Conservation (phyloP, 2,797 vertebrate genomes). For the Aselliscus stoliczkanus region DNA sequence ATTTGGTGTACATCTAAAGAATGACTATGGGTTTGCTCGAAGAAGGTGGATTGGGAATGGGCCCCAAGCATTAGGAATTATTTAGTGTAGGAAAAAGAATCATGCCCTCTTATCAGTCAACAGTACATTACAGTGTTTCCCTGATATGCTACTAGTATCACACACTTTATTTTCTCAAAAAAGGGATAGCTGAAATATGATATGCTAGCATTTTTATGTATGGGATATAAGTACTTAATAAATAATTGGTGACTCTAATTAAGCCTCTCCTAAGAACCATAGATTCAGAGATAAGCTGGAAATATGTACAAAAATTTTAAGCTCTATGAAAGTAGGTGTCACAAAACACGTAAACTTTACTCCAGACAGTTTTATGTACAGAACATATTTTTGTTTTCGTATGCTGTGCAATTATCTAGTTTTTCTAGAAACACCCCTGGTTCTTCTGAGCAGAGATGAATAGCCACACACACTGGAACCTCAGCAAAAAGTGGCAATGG, state of each 20-base stretch:
- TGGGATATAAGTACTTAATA: background rate
- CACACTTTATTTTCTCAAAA: background rate
- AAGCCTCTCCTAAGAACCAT: background rate
- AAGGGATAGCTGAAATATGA: background rate
- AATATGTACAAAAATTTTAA: constrained; percentile 23
- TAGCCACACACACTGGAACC: background rate
- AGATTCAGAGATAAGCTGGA: background rate
- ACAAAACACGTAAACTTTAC: background rate
- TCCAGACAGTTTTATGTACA: background rate
- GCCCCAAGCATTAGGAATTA: background rate
- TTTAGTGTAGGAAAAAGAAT: background rate
- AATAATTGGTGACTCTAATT: background rate
- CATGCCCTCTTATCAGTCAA: background rate
- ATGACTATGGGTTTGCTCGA: background rate
- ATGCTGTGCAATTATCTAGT: background rate
- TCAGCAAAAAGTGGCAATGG: background rate
- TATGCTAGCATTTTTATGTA: background rate
- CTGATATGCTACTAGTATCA: background rate
- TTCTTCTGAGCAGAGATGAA: background rate
- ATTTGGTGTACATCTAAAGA: background rate
- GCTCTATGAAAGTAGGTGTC: background rate
- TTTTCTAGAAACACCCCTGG: background rate
- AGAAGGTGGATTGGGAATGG: background rate
- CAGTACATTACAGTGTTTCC: background rate
- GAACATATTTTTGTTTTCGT: background rate